Evolutionary conservation across 2,797 vertebrate species (phyloP).

Genomic region (Rhyacichthys aspro): DNA sequence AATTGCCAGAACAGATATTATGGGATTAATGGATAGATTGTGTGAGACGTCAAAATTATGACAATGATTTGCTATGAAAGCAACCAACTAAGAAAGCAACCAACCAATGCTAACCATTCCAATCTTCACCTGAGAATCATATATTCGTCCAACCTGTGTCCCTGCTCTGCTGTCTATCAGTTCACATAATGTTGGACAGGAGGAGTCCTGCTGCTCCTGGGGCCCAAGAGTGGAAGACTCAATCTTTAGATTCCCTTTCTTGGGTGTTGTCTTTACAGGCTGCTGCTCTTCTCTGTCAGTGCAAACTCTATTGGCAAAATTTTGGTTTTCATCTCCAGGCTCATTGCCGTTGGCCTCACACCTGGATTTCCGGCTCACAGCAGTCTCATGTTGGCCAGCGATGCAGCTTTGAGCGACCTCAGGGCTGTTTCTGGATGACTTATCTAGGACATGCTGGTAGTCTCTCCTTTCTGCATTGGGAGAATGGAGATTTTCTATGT

Average conservation of each 20-base stretch:
- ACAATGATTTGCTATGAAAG: too few relatives aligned
- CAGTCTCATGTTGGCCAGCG: slow-evolving; percentile 16
- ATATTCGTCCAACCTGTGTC: slow-evolving; percentile 66
- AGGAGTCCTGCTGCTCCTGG: slow-evolving; percentile 60
- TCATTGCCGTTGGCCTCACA: slow-evolving; percentile 12
- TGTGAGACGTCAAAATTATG: too few relatives aligned
- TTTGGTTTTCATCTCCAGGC: slow-evolving; percentile 12
- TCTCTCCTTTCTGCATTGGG: slow-evolving; percentile 26
- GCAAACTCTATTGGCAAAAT: neutral
- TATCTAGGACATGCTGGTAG: slow-evolving; percentile 29
- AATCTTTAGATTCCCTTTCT: neutral
- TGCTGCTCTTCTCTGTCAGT: slow-evolving; percentile 18
- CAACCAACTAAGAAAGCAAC: too few relatives aligned
- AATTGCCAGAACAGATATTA: too few relatives aligned
- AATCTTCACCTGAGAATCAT: neutral
- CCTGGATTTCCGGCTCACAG: slow-evolving; percentile 52
- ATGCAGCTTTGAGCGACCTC: slow-evolving; percentile 32
- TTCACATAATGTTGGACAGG: slow-evolving; percentile 69
- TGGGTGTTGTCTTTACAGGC: slow-evolving; percentile 19
- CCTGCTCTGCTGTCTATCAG: slow-evolving; percentile 53
- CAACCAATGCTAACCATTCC: neutral
- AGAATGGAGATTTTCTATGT: slow-evolving; percentile 43
- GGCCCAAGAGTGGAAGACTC: neutral
- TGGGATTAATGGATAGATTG: too few relatives aligned
- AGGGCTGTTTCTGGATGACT: slow-evolving; percentile 32